Base-by-base conservation (phyloP, 2,888 invertebrate genomes). In the Romanomermis culicivorax region DNA sequence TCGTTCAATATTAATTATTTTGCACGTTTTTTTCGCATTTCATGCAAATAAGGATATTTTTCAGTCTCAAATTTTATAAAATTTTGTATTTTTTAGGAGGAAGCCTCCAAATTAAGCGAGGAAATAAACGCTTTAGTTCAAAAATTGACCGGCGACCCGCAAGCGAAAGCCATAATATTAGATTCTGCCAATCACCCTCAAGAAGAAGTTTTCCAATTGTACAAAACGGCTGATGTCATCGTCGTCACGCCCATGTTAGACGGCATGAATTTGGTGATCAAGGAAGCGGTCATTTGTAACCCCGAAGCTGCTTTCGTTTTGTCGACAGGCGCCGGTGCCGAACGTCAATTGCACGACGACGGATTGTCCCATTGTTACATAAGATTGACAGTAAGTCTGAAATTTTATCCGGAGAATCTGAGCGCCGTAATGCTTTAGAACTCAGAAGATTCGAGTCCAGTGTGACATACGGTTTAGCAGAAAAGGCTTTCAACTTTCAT, bases 251-350 rank as follows among this genome's bases (percentile, higher is more conserved):
- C 87, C 0, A 70, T 87, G 1, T 75, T 87, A 53, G 86, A 86
- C 64, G 73, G 73, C 52, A 87, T 87, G 86, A 87, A 87, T 71
- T 75, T 87, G 54, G 86, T 87, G 0, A 86, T 86, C 4, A 87
- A 87, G 68, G 87, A 87, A 69, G 87, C 87, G 1, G 86, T 86
- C 65, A 85, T 87, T 71, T 85, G 68, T 45, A 53, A 85, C 36
- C 85, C 85, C 64, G 78, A 78, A 26, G 87, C 87, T 1, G 86
- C 87, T 1, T 71, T 87, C 42, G 82, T 87, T 52, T 80, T 87
- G 7, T 86, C 86, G 0, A 86, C 86, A 0, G 87, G 87, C 67
- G 86, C 87, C 55, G 87, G 87, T 1, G 86, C 87, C 3, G 56
- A 56, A 29, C 51, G 42, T 24, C 53, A 56, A 29, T 42, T 56